Conservation (phyloP, 1,140 invertebrate genomes). For the Nylanderia fulva region DNA sequence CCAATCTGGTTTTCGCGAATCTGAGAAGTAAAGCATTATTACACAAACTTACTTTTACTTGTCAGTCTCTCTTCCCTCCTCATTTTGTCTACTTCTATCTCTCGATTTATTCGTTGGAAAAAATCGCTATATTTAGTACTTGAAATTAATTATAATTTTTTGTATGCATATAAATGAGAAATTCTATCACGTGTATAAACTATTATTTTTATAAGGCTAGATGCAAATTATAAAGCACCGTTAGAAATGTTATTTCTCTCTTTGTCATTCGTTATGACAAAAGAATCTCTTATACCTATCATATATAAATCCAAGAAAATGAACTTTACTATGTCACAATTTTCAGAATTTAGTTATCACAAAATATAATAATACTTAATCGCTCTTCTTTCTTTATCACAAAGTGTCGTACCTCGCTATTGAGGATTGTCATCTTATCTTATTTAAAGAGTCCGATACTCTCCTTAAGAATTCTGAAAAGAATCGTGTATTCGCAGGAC, state of each 20-base stretch:
- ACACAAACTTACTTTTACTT: not conserved
- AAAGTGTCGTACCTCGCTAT: too few species aligned
- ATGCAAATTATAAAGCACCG: not conserved
- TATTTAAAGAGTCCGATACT: not conserved
- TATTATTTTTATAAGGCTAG: not conserved
- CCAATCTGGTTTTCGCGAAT: constrained; percentile 56
- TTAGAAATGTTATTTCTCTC: too few species aligned
- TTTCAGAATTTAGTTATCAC: too few species aligned
- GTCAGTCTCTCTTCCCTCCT: not conserved
- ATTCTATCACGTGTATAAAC: too few species aligned
- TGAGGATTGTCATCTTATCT: too few species aligned
- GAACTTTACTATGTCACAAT: too few species aligned
- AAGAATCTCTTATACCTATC: too few species aligned
- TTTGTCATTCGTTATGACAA: too few species aligned
- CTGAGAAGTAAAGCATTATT: not conserved
- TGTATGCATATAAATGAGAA: too few species aligned
- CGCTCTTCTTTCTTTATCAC: not conserved
- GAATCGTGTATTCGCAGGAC: not conserved
- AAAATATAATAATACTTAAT: not conserved
- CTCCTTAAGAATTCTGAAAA: not conserved
- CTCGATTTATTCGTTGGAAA: not conserved
- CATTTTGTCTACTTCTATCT: not conserved
- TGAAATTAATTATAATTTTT: not conserved
- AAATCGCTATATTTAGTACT: not conserved
- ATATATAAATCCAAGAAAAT: too few species aligned